These are phyloP conservation scores for Andrena praecox DNA, from an alignment of 2,888 invertebrate genomes.

Conservation along the genomic window DNA sequence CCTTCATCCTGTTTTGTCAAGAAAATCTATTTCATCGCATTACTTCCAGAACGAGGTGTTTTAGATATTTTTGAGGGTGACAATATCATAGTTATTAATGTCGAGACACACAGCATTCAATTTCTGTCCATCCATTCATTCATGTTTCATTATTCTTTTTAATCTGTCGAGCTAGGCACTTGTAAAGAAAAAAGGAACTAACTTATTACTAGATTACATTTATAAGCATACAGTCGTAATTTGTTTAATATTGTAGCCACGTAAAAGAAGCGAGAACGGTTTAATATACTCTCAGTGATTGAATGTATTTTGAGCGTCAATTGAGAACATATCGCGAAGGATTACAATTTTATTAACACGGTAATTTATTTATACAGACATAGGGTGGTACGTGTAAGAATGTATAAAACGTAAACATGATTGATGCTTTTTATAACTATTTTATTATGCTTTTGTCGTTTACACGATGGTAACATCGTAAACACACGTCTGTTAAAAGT, in stretches of 20 bases:
- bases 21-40: constrained; percentile 55
- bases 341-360: constrained; percentile 8
- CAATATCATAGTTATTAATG: constrained; percentile 30
- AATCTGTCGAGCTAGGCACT: constrained; percentile 34
- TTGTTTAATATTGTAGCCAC: constrained; percentile 18
- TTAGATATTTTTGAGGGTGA: constrained; percentile 66
- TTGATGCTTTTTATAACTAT: constrained; percentile 16
- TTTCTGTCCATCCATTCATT: constrained; percentile 17
- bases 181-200: constrained; percentile 24
- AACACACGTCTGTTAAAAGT: constrained; percentile 12
- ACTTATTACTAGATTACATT: constrained; percentile 27
- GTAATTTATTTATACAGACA: constrained; percentile 9
- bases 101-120: constrained; percentile 24
- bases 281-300: constrained; percentile 30
- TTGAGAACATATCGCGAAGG: constrained; percentile 41
- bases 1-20: constrained; percentile 54
- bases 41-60: constrained; percentile 71
- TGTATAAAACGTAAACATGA: constrained; percentile 27
- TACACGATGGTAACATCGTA: constrained; percentile 4
- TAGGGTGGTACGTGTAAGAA: constrained; percentile 23
- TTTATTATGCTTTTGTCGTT: constrained; percentile 23
- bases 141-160: constrained; percentile 31
- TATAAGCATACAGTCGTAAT: constrained; percentile 5
- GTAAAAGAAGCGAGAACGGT: background rate
- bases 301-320: constrained; percentile 25